phyloP scores from a whole-genome alignment of 2,797 vertebrate species.

The Muscicapa comitata region DNA sequence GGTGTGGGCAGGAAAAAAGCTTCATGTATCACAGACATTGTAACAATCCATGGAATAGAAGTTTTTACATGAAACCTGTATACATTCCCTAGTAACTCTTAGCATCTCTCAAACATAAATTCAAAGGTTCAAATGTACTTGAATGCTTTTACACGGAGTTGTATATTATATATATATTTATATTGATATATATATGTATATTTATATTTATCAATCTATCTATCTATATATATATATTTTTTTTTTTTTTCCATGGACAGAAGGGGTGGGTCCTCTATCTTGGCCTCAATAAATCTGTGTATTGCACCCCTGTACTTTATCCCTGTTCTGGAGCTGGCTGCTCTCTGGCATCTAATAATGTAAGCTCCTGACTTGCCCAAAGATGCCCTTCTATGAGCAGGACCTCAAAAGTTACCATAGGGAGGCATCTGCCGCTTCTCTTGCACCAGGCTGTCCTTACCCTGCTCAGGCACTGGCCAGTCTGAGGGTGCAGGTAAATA shows the following conservation, averaged over 20 bases:
- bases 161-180: too few species aligned
- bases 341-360: background rate
- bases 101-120: background rate
- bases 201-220: too few species aligned
- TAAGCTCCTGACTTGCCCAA: background rate
- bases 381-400: background rate
- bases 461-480: background rate
- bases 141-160: background rate
- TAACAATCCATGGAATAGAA: background rate
- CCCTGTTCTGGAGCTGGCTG: background rate
- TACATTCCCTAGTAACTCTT: background rate
- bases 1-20: rapidly evolving
- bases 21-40: background rate
- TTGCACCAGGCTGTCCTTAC: background rate
- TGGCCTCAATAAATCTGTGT: background rate
- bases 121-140: background rate
- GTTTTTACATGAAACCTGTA: background rate
- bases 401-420: background rate
- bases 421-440: background rate
- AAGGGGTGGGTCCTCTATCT: background rate
- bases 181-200: too few species aligned
- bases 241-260: background rate
- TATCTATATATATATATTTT: too few species aligned
- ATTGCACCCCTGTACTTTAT: background rate
- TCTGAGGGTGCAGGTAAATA: background rate